These are phyloP conservation scores for Vespertilio murinus DNA, from an alignment of 2,797 vertebrate species.

Conservation along the genomic window DNA sequence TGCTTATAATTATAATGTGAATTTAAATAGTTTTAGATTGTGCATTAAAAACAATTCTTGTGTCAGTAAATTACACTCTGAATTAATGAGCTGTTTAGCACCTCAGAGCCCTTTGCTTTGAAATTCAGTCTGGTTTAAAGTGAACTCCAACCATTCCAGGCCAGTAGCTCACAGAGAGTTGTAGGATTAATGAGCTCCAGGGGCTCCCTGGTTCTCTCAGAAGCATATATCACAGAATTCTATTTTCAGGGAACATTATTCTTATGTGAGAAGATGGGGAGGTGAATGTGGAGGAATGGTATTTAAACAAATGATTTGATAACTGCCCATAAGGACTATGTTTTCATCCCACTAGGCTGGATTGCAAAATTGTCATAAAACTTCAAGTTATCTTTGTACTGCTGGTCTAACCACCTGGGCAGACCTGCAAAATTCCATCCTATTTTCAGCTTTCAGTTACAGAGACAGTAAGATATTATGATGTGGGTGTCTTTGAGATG, in stretches of 20 bases:
- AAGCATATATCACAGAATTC: constrained; percentile 78
- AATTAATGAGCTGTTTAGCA: constrained; percentile 85
- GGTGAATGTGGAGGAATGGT: neutral
- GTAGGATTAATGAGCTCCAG: constrained; percentile 82
- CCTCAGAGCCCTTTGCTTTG: constrained; percentile 83
- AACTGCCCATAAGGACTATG: neutral
- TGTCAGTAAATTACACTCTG: constrained; percentile 79
- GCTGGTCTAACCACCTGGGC: neutral
- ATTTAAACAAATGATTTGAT: constrained; percentile 62
- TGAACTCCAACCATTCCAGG: constrained; percentile 81
- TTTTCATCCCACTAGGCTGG: constrained; percentile 15
- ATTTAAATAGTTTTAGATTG: constrained; percentile 84
- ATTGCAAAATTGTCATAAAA: too few species aligned
- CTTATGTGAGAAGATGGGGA: constrained; percentile 39
- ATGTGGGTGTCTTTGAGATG: neutral
- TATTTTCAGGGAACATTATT: constrained; percentile 50
- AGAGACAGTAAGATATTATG: neutral
- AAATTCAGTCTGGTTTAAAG: constrained; percentile 82
- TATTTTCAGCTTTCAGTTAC: neutral
- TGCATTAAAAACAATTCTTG: constrained; percentile 83
- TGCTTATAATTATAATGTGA: constrained; percentile 84
- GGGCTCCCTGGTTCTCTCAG: constrained; percentile 61
- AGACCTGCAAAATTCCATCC: neutral
- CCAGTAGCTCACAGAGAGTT: constrained; percentile 83
- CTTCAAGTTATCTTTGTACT: too few species aligned